These are phyloP conservation scores for Ophioninae sp. DNA, from an alignment of 2,888 invertebrate species.

Conservation along the genomic window DNA sequence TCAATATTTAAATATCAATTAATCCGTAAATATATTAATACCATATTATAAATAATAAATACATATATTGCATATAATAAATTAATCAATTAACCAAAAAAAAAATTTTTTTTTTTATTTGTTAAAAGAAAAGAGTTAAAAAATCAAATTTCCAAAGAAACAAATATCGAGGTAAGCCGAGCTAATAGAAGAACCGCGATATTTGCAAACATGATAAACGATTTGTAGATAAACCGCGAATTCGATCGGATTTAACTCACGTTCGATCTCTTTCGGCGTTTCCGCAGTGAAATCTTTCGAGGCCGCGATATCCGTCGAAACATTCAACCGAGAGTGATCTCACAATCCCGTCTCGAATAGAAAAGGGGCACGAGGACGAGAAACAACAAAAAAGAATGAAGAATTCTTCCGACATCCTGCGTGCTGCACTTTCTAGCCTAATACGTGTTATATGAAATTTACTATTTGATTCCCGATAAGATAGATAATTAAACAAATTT, in stretches of 20 bases:
- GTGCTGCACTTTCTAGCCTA: constrained; percentile 36
- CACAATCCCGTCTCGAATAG: not conserved
- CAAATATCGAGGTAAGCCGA: not conserved
- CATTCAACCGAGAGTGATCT: constrained; percentile 16
- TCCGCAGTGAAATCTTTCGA: constrained; percentile 22
- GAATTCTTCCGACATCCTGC: constrained; percentile 17
- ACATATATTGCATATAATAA: too few relatives aligned
- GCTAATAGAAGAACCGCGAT: not conserved
- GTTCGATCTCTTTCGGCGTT: constrained; percentile 4
- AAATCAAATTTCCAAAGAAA: not conserved
- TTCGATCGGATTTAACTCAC: not conserved
- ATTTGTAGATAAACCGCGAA: not conserved
- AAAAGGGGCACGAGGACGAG: not conserved
- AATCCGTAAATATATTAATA: too few relatives aligned
- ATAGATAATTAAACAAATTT: not conserved
- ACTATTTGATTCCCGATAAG: not conserved
- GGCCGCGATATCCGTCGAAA: constrained; percentile 19
- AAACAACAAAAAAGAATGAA: not conserved
- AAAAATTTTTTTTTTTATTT: too few relatives aligned
- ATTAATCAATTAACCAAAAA: too few relatives aligned
- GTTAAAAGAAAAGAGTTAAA: not conserved
- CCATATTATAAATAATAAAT: too few relatives aligned
- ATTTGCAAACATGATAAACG: not conserved
- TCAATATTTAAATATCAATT: too few relatives aligned
- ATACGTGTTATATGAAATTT: constrained; percentile 5